Base-by-base conservation (phyloP, 2,888 invertebrate species). In the Noctua janthe region DNA sequence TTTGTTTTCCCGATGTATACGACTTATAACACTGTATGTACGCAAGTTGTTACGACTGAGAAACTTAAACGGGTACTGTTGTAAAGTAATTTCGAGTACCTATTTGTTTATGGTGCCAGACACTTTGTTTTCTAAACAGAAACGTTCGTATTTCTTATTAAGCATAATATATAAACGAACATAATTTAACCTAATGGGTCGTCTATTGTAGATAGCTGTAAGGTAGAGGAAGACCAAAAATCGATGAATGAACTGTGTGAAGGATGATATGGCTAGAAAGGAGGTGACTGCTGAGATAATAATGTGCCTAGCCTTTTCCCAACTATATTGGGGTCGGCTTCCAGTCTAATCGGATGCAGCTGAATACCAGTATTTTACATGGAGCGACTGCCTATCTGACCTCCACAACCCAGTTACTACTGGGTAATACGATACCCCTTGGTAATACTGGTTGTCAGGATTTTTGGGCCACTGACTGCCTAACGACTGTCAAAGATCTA, bases 1-100 rank as follows among this genome's bases (percentile, higher is more conserved):
- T 91, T 92, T 92, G 91, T 92, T 89, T 88, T 87, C 71, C 56
- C 77, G 54, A 75, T 80, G 71, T 89, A 78, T 76, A 86, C 77
- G 71, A 81, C 76, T 85, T 83, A 76, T 81, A 84, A 78, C 78
- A 70, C 47, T 64, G 69, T 83, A 70, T 80, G 59, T 78, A 80
- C 74, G 29, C 78, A 74, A 83, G 70, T 78, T 80, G 82, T 78
- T 78, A 51, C 49, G 47, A 62, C 64, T 69, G 13, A 71, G 77
- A 74, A 86, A 88, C 71, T 86, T 80, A 74, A 78, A 80, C 35
- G 64, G 75, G 56, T 56, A 49, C n/a, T 69, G 56, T 88, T 80
- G 35, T 78, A 71, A 80, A 77, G 76, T 69, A 35, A 74, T 78
- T 54, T 39, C 43, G 10, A 67, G 59, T 29, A 17, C 47, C 23